These are phyloP conservation scores for Indicator indicator DNA, from an alignment of 2,113 vertebrate species.

Conservation along the genomic window DNA sequence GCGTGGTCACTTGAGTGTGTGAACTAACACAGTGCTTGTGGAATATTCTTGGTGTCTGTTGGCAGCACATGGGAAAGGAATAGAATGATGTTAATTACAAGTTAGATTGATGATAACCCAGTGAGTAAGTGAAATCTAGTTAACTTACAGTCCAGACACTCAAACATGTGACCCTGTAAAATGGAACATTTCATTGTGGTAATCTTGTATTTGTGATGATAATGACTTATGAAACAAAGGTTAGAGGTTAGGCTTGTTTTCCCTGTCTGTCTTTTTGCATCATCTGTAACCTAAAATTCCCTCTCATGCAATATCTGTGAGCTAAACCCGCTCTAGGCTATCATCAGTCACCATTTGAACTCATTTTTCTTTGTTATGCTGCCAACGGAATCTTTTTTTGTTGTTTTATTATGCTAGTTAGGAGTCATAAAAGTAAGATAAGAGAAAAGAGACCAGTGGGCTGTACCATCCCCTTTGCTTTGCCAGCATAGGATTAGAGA, in stretches of 20 bases:
- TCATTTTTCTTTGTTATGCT: conserved; percentile 45
- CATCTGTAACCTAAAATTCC: conserved; percentile 48
- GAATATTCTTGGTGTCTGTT: background rate
- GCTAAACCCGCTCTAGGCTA: conserved; percentile 46
- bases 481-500: conserved; percentile 15
- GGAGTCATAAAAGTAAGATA: conserved; percentile 22
- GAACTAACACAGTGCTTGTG: background rate
- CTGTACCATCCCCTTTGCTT: background rate
- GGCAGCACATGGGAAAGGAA: background rate
- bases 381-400: background rate
- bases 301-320: conserved; percentile 23
- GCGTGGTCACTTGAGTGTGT: background rate
- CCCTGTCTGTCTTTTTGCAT: conserved; percentile 47
- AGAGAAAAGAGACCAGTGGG: background rate
- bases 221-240: conserved; percentile 50
- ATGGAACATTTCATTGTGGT: conserved; percentile 45
- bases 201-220: conserved; percentile 52
- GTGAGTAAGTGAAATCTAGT: conserved; percentile 26
- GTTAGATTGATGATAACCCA: conserved; percentile 6
- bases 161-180: conserved; percentile 5
- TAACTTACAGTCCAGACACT: conserved; percentile 32
- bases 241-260: conserved; percentile 62
- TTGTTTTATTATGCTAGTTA: background rate
- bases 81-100: background rate
- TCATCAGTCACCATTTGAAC: conserved; percentile 54